Base-by-base conservation (phyloP, 2,113 vertebrate species). In the Tychaedon coryphoeus region DNA sequence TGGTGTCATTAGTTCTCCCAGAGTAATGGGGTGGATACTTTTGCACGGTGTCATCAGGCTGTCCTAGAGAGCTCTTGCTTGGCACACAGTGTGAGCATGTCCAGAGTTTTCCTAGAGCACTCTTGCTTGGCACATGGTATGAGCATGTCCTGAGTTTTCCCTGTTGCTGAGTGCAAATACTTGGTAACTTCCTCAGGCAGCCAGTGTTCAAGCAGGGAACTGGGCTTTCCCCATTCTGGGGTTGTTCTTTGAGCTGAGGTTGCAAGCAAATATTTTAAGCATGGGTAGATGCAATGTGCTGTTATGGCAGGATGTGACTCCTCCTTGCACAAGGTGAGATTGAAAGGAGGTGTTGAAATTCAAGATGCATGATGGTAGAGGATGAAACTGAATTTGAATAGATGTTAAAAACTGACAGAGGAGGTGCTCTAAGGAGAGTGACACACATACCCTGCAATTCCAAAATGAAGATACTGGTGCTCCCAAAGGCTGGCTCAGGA, bases 21-120 rank as follows among this genome's bases (percentile, higher is more conserved):
- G 56, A 47, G 25, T n/a, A 18, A 13, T 25, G 29, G 26, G 18
- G 8, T 75, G 45, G 14, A 31, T 73, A 5, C 33, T 42, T 50
- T 28, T 83, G 36, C 23, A 3, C 28, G 24, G 38, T 0, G 0
- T n/a, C 1, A 1, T 51, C 2, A 19, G 50, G 33, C 65, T 74
- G 38, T 62, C 0, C 0, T 17, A 66, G 51, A 23, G 16, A 1
- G 0, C 84, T 82, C 19, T 72, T 76, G 24, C 25, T 53, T 86
- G 65, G 19, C 31, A 24, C 1, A 3, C 18, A 11, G 15, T 24
- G 14, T 66, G 53, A 53, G 31, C 13, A 19, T 2, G 2, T 74
- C 33, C 38, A 0, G 8, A 70, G 60, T 31, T 50, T 58, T 76
- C 20, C 47, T 19, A 36, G 43, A 26, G 18, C 0, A 0, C 84